Base-by-base conservation (phyloP, 2,797 vertebrate genomes). In the Falco columbarius region DNA sequence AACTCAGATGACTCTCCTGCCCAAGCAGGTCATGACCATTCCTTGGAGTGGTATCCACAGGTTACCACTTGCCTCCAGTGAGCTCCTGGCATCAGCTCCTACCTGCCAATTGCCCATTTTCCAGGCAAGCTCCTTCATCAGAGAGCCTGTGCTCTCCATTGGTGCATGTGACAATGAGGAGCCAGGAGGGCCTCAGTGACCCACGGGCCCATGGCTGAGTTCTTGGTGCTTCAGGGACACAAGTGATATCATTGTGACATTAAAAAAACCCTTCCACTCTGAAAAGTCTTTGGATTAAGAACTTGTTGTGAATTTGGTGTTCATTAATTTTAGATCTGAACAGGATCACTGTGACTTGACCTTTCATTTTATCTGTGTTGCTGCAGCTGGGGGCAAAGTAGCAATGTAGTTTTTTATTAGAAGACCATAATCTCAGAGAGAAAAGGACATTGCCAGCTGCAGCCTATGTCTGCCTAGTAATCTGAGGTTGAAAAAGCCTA, bases 341-440 rank as follows among this genome's bases (percentile, higher is more conserved):
- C 52, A 74, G 27, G 63, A 90, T 91, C 91, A 18, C 42, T 72
- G 5, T 17, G n/a, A 61, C 58, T 73, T 71, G 81, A 61, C 44
- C n/a, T 77, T 75, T 75, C 81, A 91, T 86, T 88, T 93, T 91
- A 87, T 91, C 72, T 81, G 17, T 68, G 54, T 68, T 90, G 42
- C 73, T 68, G 62, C 79, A 86, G 86, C 68, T 81, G 72, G 20
- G 15, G 72, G 19, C 22, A 67, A 88, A 88, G 67, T 22, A 93
- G 58, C 21, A 80, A 83, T 7, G 23, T 9, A 73, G 11, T 16
- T 89, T 90, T 71, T 65, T 71, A 55, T 82, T 34, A 81, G 52
- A 89, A 91, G 51, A 59, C 47, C 42, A 42, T 52, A 51, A 72
- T 71, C 27, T 68, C 22, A 18, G 62, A 77, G 23, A 81, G 22